Evolutionary conservation across 2,888 invertebrate species (phyloP), one percentile per base, ranked within the genome.

Genomic region (Meteorus cinctellus): DNA sequence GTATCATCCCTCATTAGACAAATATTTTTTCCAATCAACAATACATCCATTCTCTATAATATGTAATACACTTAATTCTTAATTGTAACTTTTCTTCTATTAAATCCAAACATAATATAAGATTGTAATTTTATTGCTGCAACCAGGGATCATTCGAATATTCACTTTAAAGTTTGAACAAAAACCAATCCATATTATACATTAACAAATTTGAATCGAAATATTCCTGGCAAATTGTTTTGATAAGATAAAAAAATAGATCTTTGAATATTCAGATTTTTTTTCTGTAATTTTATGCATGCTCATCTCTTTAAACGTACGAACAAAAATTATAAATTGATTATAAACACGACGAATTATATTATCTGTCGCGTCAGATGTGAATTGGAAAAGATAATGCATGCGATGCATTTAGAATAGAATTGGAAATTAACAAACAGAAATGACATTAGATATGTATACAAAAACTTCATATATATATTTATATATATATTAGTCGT

Each of bases 321-420:
- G 14, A 48, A 48, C 16, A 3, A 48, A 48, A 4, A 45, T 45
- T n/a, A 48, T 16, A 16, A 48, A 16, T 48, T n/a, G 10, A 14
- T 1, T 16, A 48, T n/a, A 5, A 48, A 1, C 1, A 16, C n/a
- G 48, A n/a, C n/a, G 5, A 48, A 48, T 48, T 4, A n/a, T 48
- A 16, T 48, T 48, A 48, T 48, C n/a, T 48, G 4, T 48, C n/a
- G 48, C 4, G 48, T 48, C 48, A n/a, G 14, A 16, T 48, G 16
- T 48, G n/a, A 16, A 48, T 48, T 4, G n/a, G 16, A 48, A 48
- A 41, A 41, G 0, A 48, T 2, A 48, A n/a, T 24, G 24, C 45
- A 78, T 72, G 77, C 73, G 72, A 78, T 81, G 79, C 78, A 41
- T 74, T 75, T 76, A 78, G 80, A 77, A 78, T 72, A 81, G 73